phyloP scores from a whole-genome alignment of 2,888 invertebrate species.

The Ligdia adustata region DNA sequence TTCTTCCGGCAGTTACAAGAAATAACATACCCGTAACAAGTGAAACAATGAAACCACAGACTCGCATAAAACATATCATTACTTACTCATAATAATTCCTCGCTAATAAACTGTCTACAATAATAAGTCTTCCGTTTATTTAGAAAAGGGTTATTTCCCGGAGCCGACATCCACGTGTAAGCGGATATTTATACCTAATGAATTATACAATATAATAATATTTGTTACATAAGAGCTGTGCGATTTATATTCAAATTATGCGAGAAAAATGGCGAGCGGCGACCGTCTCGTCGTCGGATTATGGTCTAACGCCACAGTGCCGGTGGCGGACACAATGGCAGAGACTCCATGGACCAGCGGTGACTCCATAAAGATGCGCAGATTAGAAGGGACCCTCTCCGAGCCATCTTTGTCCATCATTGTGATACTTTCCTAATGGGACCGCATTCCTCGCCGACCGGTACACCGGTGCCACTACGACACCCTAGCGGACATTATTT shows the following conservation, averaged over 20 bases:
- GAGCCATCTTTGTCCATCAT: conserved; percentile 51
- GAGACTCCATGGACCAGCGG: conserved; percentile 57
- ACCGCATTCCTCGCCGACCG: conserved; percentile 76
- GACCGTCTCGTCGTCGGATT: conserved; percentile 70
- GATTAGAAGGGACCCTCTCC: conserved; percentile 63
- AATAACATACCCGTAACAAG: background rate
- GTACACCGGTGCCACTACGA: conserved; percentile 66
- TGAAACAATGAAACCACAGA: background rate
- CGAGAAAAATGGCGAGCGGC: conserved; percentile 57
- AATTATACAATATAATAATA: conserved; percentile 4
- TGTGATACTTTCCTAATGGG: conserved; percentile 79
- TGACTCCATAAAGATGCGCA: conserved; percentile 77
- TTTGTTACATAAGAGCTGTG: conserved; percentile 39
- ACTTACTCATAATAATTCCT: background rate
- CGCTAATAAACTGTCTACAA: background rate
- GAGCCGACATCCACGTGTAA: conserved; percentile 10
- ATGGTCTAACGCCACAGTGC: conserved; percentile 80
- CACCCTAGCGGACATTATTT: conserved; percentile 67
- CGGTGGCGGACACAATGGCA: background rate
- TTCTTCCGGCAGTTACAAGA: background rate
- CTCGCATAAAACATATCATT: no score
- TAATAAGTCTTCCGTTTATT: background rate
- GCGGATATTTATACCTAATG: conserved; percentile 1
- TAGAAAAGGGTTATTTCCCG: conserved; percentile 5
- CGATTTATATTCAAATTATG: conserved; percentile 65